Evolutionary conservation across 2,797 vertebrate species (phyloP), one percentile per base, ranked within the genome.

Genomic region (Brotula barbata): DNA sequence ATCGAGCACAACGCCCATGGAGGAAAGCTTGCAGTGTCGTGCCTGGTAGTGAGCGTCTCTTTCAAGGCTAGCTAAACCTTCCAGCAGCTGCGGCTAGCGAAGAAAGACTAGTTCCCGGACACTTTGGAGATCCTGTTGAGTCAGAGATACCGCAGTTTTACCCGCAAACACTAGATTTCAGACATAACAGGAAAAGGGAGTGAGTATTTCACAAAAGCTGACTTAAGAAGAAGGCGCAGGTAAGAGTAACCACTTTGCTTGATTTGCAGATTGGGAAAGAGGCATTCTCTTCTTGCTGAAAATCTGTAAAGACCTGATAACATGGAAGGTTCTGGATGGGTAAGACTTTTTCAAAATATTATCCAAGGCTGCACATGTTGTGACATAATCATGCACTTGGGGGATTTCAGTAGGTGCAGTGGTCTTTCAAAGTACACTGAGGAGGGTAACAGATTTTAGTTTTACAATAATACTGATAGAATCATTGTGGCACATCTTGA

Each of bases 191-290:
- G 90, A 91, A 92, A 94, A 94, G 94, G 94, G 92, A 95, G 92
- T 94, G 93, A 96, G 92, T 93, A 93, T 96, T 94, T 94, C 92
- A 93, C 90, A 82, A 92, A 93, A 93, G 91, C 89, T 92, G 89
- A 91, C 92, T 92, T 92, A 69, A 92, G 90, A 91, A 89, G 90
- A 89, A 86, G 84, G 84, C 92, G 89, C 89, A 88, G 94, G 93
- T 96, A 95, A 98, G 95, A 96, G 94, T 97, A 95, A 97, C 93
- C 87, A 85, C 90, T 93, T 92, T 97, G 91, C 94, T 96, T 98
- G 90, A 96, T 96, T 98, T 96, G 90, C 96, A 98, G 96, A 96
- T 97, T 91, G 92, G 93, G 92, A 94, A 94, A 92, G 94, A 94
- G 91, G 91, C 87, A 85, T 86, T 92, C 88, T 92, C 93, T 88